Evolutionary conservation across 2,113 vertebrate genomes (phyloP).

Genomic region (Forbesichthys agassizii): DNA sequence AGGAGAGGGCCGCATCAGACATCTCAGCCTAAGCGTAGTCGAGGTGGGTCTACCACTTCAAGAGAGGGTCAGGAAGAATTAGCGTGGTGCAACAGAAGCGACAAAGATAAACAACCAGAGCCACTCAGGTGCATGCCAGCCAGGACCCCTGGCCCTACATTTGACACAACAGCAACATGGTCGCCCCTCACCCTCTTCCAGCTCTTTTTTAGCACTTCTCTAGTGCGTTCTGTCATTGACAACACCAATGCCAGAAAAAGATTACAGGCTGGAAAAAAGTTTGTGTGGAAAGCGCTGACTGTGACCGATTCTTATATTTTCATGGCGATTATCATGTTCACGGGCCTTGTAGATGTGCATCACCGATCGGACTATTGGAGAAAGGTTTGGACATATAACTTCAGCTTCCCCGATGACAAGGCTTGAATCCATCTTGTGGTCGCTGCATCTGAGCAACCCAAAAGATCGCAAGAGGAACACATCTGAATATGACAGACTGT

Average conservation of each 20-base stretch:
- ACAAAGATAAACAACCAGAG: not conserved
- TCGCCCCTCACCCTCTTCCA: not conserved
- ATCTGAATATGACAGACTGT: no score
- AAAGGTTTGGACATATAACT: no score
- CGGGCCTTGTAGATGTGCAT: no score
- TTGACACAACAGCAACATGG: not conserved
- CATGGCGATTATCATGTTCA: no score
- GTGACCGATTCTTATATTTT: no score
- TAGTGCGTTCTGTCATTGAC: not conserved
- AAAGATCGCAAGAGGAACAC: not conserved
- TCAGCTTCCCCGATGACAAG: no score
- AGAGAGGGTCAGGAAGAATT: not conserved
- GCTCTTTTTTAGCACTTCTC: not conserved
- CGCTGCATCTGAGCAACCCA: not conserved
- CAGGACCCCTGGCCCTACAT: not conserved
- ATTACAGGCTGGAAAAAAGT: not conserved
- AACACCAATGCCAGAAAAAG: not conserved
- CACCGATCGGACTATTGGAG: no score
- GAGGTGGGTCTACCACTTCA: not conserved
- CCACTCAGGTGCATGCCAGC: not conserved
- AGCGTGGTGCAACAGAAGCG: not conserved
- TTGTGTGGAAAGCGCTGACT: constrained; percentile 13
- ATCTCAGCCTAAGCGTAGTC: constrained; percentile 1
- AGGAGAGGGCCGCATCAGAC: not conserved
- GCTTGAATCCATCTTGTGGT: no score